Evolutionary conservation across 2,113 vertebrate species (phyloP).

Genomic region (Labeo rohita): DNA sequence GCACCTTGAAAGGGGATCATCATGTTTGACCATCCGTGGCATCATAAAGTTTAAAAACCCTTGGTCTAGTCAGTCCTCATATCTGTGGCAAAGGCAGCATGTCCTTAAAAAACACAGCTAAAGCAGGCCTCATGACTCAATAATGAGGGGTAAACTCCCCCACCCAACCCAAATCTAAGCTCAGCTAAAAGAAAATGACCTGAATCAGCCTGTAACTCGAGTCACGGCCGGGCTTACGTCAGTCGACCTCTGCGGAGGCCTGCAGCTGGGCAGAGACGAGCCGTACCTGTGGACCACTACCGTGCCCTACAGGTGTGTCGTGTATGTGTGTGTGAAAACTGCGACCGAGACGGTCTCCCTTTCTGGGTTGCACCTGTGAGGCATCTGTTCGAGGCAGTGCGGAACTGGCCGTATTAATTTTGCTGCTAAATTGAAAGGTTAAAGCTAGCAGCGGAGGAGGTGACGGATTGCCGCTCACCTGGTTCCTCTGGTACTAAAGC

Average conservation of each 20-base stretch:
- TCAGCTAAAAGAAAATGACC: conserved; percentile 64
- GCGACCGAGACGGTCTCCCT: conserved; percentile 51
- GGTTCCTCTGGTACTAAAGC: conserved; percentile 54
- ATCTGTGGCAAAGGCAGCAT: conserved; percentile 14
- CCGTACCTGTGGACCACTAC: not conserved
- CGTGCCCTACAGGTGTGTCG: not conserved
- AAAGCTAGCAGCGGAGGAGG: conserved; percentile 62
- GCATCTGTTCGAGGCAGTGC: conserved; percentile 68
- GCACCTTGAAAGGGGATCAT: not conserved
- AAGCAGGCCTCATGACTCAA: conserved; percentile 38
- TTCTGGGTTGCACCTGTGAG: conserved; percentile 58
- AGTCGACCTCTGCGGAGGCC: conserved; percentile 55
- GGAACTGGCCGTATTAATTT: conserved; percentile 65
- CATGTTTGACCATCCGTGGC: not conserved
- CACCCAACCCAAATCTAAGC: conserved; percentile 50
- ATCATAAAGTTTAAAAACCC: not conserved
- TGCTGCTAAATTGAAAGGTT: conserved; percentile 74
- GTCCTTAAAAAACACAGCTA: conserved; percentile 28
- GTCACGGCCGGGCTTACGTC: conserved; percentile 64
- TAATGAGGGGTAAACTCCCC: conserved; percentile 30
- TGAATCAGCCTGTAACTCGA: conserved; percentile 64
- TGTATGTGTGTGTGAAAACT: conserved; percentile 26
- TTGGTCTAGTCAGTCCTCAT: not conserved
- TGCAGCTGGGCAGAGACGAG: not conserved
- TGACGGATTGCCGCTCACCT: conserved; percentile 54